Base-by-base conservation (phyloP, 2,113 vertebrate genomes). In the Synodontis membranacea region DNA sequence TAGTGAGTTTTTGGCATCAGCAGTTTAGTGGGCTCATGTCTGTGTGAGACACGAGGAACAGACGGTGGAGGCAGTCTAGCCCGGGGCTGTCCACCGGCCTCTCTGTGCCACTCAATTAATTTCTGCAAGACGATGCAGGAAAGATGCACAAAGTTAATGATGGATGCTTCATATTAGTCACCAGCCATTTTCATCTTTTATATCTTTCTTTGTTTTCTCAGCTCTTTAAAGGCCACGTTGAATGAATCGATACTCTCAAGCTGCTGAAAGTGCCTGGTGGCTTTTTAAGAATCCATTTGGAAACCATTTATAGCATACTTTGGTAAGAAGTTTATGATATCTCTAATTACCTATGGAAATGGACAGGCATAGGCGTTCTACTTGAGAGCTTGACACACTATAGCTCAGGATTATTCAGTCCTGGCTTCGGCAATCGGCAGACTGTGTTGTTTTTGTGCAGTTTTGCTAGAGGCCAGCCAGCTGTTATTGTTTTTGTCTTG, bases 391-490 rank as follows among this genome's bases (percentile, higher is more conserved):
- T 80, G 76, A 86, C 70, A 82, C 66, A 23, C 79, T 60, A 39
- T 80, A 87, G 68, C 62, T 70, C 62, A 86, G 83, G 86, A 88
- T 86, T 81, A 89, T 88, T 88, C 82, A 89, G 82, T 21, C 52
- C 54, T 82, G 68, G 83, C 83, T 54, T 85, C 84, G 58, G 82
- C 84, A 87, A 81, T 76, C 42, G 54, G 62, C 82, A 50, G 83
- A 86, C 81, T 88, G 76, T 86, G 82, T 83, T 90, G 84, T 87
- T 85, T 87, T 76, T 66, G 88, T 89, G 60, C n/a, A 46, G 76
- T 86, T 92, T 90, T 82, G 91, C 91, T 87, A 86, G 88, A 88
- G 91, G 89, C 86, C 85, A 90, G 86, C 86, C 91, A 92, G 90
- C 86, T 91, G 90, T 88, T 89, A 64, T 52, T 88, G 90, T 90